These are phyloP conservation scores for Takifugu ocellatus DNA, from an alignment of 2,797 vertebrate species.

Conservation along the genomic window DNA sequence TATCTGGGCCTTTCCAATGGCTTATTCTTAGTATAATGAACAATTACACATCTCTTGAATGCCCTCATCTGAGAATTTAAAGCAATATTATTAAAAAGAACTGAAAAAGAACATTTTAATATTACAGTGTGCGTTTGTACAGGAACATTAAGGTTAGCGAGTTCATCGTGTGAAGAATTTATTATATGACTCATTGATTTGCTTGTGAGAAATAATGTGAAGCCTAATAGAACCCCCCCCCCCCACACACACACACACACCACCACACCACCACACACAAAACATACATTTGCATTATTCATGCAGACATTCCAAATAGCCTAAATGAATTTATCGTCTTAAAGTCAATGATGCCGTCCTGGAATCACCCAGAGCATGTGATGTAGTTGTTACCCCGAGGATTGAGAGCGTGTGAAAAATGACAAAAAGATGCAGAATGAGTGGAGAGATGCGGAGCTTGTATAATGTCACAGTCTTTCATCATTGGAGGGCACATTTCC, in stretches of 20 bases:
- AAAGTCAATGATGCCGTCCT: constrained; percentile 49
- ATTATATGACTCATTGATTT: constrained; percentile 9
- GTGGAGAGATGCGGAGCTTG: constrained; percentile 1
- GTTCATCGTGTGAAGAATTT: background rate
- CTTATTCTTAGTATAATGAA: constrained; percentile 4
- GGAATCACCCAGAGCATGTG: constrained; percentile 20
- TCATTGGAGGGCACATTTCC: constrained; percentile 30
- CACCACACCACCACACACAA: background rate
- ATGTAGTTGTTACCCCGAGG: constrained; percentile 33
- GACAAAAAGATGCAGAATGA: background rate
- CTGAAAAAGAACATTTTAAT: constrained; percentile 6
- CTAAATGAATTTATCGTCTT: constrained; percentile 32
- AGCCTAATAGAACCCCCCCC: constrained; percentile 4
- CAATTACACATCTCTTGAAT: background rate
- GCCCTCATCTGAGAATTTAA: constrained; percentile 50
- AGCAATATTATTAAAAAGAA: constrained; percentile 26
- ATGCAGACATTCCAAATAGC: constrained; percentile 25
- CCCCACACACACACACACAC: too few species aligned
- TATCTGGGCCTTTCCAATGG: constrained; percentile 19
- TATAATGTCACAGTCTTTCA: constrained; percentile 22
- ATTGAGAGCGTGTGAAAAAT: constrained; percentile 6
- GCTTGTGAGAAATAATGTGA: constrained; percentile 13
- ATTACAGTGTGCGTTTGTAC: constrained; percentile 15
- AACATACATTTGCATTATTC: constrained; percentile 9
- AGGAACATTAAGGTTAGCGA: constrained; percentile 26